Conservation (phyloP, 2,888 invertebrate species). For the Cephus rjabovi region DNA sequence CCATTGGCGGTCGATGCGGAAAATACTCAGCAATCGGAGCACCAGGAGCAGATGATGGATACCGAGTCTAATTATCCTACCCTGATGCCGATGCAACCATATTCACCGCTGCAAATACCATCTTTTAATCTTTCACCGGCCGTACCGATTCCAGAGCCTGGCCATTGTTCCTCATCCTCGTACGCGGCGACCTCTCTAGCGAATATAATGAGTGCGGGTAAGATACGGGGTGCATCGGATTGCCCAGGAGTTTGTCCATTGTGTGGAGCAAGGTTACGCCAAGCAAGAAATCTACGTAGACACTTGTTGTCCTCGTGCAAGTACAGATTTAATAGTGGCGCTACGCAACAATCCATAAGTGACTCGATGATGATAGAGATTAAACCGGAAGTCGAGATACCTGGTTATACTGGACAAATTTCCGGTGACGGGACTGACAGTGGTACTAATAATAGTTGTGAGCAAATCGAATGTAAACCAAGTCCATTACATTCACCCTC, state of each 20-base stretch:
- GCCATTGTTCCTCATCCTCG: conserved; percentile 8
- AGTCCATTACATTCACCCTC: conserved; percentile 56
- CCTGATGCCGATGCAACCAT: conserved; percentile 61
- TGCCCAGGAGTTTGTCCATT: conserved; percentile 73
- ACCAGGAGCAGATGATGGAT: conserved; percentile 51
- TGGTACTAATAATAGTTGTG: conserved; percentile 51
- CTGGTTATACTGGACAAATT: conserved; percentile 40
- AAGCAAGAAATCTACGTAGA: conserved; percentile 72
- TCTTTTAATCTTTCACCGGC: conserved; percentile 55
- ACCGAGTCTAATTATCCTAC: conserved; percentile 56
- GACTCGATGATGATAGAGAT: conserved; percentile 56
- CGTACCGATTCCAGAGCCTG: conserved; percentile 24
- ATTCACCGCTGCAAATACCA: conserved; percentile 61
- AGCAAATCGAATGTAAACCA: conserved; percentile 61
- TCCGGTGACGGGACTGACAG: conserved; percentile 49
- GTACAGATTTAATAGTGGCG: conserved; percentile 57
- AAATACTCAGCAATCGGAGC: conserved; percentile 36
- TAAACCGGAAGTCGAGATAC: conserved; percentile 57
- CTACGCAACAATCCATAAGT: conserved; percentile 38
- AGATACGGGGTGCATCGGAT: conserved; percentile 72
- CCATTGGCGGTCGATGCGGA: conserved; percentile 40
- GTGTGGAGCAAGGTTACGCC: conserved; percentile 72
- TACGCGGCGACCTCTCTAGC: background rate
- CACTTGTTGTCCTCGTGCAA: conserved; percentile 68
- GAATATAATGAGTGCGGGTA: conserved; percentile 57